A percentile compares a stretch with the other conserved stretches of the same genome.
Evolutionary conservation across 2,113 vertebrate species (phyloP).

Genomic region (Athene cunicularia): DNA sequence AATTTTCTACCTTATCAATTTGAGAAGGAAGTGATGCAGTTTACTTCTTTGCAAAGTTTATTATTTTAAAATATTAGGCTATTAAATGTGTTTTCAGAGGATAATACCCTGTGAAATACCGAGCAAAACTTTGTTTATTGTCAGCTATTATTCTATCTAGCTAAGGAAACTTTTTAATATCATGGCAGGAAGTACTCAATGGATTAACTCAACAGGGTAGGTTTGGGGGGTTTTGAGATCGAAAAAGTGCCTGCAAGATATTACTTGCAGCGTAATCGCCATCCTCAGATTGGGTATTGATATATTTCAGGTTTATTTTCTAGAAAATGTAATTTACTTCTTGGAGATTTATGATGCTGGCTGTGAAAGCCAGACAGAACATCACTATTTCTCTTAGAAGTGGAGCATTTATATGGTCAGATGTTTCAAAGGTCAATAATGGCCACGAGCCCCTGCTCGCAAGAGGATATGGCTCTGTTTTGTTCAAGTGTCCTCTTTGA

Average conservation of each 20-base stretch:
- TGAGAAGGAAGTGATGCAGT: slow-evolving; percentile 1
- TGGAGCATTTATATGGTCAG: background rate
- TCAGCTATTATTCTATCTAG: background rate
- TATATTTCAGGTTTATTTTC: slow-evolving; percentile 16
- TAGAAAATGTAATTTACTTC: slow-evolving; percentile 14
- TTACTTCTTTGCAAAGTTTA: background rate
- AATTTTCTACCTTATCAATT: background rate
- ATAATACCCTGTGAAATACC: slow-evolving; percentile 22
- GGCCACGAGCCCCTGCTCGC: background rate
- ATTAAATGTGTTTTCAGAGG: background rate
- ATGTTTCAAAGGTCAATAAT: background rate
- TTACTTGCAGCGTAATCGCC: background rate
- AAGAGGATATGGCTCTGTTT: background rate
- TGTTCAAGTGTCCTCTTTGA: background rate
- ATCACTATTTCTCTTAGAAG: background rate
- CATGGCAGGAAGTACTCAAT: slow-evolving; percentile 10
- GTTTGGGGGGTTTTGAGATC: background rate
- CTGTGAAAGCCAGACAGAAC: background rate
- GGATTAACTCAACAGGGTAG: background rate
- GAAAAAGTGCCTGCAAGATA: background rate
- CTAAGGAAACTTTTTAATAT: slow-evolving; percentile 6
- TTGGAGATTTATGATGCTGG: background rate
- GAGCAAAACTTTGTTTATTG: background rate
- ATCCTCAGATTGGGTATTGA: background rate
- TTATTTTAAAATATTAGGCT: slow-evolving; percentile 26